Base-by-base conservation (phyloP, 2,797 vertebrate genomes). In the Diglossa cyanea region DNA sequence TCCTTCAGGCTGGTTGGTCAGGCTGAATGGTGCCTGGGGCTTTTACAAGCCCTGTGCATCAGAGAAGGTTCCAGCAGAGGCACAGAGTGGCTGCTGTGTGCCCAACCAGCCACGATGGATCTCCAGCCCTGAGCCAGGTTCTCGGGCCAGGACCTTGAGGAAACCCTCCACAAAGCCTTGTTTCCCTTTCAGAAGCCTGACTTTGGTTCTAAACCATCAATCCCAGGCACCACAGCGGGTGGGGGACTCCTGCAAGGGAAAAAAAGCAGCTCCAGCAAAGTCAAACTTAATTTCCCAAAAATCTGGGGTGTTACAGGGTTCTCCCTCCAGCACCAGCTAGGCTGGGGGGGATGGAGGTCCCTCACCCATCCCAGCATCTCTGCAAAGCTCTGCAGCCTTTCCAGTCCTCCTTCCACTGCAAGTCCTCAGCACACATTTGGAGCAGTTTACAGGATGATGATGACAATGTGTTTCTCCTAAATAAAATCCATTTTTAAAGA, bases 401-500 rank as follows among this genome's bases (percentile, higher is more conserved):
- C 81, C 68, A 40, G 17, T 30, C 45, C 88, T 92, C 39, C 66
- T 94, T 68, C 71, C 18, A 35, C 0, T 9, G 80, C 37, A 95
- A 95, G 83, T 71, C 74, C 88, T 77, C 20, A 25, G 86, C 48
- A 9, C 70, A 82, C 92, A 85, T 94, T 94, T 95, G 94, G 95
- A 33, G 13, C 30, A 4, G 86, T 93, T 93, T 95, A 94, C 71
- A 48, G 94, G 90, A 93, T 80, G 95, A 97, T 92, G 94, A 96
- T 95, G 94, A 95, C 95, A 97, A 97, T 57, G 86, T 97, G 95
- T 96, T 97, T 96, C 95, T 95, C 94, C 94, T 95, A 97, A 97
- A 97, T 94, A 95, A 95, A 96, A 97, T 96, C 92, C 86, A 95
- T 95, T 97, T 96, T 96, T 97, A 93, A 97, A 92, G 94, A 95